Conservation (phyloP, 2,797 vertebrate species). For the Scleropages formosus region DNA sequence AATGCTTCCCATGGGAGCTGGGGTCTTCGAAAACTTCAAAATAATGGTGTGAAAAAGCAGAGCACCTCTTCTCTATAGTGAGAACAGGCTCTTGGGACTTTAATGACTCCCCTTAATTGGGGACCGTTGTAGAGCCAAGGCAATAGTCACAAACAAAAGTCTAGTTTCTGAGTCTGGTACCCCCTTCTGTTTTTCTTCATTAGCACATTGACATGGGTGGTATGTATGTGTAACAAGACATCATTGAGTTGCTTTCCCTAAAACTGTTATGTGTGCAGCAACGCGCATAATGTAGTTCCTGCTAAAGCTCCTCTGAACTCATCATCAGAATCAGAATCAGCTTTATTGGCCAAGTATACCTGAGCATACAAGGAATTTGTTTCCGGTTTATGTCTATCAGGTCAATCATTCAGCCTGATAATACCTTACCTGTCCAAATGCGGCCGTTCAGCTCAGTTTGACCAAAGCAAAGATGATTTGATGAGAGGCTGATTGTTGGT, state of each 20-base stretch:
- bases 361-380: no score
- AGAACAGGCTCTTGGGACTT: slow-evolving; percentile 40
- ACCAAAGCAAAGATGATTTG: slow-evolving; percentile 73
- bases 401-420: slow-evolving; percentile 71
- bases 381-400: slow-evolving; percentile 70
- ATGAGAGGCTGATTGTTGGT: slow-evolving; percentile 64
- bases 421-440: slow-evolving; percentile 68
- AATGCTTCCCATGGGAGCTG: slow-evolving; percentile 57
- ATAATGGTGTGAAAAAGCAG: slow-evolving; percentile 26
- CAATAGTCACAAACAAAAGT: no score
- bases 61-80: slow-evolving; percentile 23
- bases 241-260: slow-evolving; percentile 53
- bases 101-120: slow-evolving; percentile 69
- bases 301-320: slow-evolving; percentile 70
- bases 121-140: slow-evolving; percentile 43
- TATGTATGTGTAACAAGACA: slow-evolving; percentile 43
- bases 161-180: slow-evolving; percentile 34
- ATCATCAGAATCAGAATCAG: no score
- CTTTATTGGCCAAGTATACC: no score
- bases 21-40: slow-evolving; percentile 48
- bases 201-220: slow-evolving; percentile 37
- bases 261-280: slow-evolving; percentile 77
- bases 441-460: slow-evolving; percentile 66
- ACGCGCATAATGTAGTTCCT: slow-evolving; percentile 66
- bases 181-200: slow-evolving; percentile 59